Evolutionary conservation across 2,888 invertebrate genomes (phyloP).

Genomic region (Antitype chi): DNA sequence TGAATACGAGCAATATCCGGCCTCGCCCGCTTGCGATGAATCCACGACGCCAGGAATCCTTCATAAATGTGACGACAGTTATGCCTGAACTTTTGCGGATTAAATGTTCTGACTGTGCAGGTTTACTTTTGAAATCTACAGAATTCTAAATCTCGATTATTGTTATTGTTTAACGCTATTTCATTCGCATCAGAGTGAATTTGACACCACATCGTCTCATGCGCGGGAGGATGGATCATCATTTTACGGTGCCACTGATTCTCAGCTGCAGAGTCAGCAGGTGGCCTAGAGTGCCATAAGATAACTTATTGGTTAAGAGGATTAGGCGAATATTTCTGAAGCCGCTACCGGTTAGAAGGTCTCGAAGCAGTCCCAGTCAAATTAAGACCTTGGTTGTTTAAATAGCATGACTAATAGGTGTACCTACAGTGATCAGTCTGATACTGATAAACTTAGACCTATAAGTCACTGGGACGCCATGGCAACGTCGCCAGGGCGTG

Average conservation of each 20-base stretch:
- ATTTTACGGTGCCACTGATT: not conserved
- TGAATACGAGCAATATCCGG: conserved; percentile 80
- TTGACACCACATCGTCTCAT: not conserved
- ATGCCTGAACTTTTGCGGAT: not conserved
- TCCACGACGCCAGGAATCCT: conserved; percentile 40
- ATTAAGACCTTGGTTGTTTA: not conserved
- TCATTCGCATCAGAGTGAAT: not conserved
- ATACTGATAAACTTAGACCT: not conserved
- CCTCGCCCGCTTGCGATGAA: conserved; percentile 66
- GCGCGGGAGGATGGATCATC: not conserved
- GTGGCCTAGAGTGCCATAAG: not conserved
- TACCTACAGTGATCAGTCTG: not conserved
- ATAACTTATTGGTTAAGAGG: not conserved
- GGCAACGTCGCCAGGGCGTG: too few species aligned
- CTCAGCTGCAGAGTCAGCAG: not conserved
- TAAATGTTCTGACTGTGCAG: not conserved
- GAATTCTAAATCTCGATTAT: not conserved
- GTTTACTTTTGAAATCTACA: not conserved
- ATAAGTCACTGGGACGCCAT: too few species aligned
- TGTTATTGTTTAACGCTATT: not conserved
- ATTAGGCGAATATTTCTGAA: not conserved
- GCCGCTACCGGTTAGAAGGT: not conserved
- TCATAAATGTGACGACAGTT: conserved; percentile 10
- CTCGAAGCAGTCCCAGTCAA: not conserved
- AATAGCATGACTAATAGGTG: not conserved